Base-by-base conservation (phyloP, 2,888 invertebrate species). In the Embidobia sp. region DNA sequence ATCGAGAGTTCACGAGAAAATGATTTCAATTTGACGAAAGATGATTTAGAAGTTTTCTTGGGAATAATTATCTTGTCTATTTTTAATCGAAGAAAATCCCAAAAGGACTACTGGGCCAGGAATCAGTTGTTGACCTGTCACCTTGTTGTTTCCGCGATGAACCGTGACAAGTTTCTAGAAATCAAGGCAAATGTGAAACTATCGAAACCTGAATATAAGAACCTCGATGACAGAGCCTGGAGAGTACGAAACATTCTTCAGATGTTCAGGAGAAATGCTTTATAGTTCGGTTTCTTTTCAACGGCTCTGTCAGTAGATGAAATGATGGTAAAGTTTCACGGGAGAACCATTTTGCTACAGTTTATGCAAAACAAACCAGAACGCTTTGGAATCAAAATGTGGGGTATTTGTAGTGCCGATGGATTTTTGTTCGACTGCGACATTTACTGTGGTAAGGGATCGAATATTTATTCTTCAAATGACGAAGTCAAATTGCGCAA, bases 271-370 rank as follows among this genome's bases (percentile, higher is more conserved):
- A 67, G 29, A 46, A 73, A 77, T 53, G 27, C n/a, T 37, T 7
- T 18, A 11, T 63, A 57, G 29, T 69, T 77, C 49, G 72, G 42
- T 7, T 53, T 64, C 46, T 77, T 66, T 51, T 59, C 37, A 8
- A 48, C 72, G 10, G 69, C 64, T 55, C 46, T 77, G 42, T 61
- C 69, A 40, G 33, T 77, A 3, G 55, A 77, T 26, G 66, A 67
- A 48, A 73, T 77, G 67, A 67, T 77, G 63, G 73, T 63, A 7
- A 55, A 66, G 61, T 77, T 69, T 49, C 46, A 55, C 51, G 73
- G 63, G 55, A 61, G 53, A 59, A 53, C 64, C 19, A 18, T 3
- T 37, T 22, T 53, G 26, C 13, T 26, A 6, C 57, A 75, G 49
- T 78, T 61, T 33, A 63, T 77, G 27, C 26, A 13, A 10, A 33